Percentiles rank a stretch among this genome's conserved stretches.
These are phyloP conservation scores for Glossosoma conforme DNA, from an alignment of 1,140 invertebrate species.

Conservation along the genomic window DNA sequence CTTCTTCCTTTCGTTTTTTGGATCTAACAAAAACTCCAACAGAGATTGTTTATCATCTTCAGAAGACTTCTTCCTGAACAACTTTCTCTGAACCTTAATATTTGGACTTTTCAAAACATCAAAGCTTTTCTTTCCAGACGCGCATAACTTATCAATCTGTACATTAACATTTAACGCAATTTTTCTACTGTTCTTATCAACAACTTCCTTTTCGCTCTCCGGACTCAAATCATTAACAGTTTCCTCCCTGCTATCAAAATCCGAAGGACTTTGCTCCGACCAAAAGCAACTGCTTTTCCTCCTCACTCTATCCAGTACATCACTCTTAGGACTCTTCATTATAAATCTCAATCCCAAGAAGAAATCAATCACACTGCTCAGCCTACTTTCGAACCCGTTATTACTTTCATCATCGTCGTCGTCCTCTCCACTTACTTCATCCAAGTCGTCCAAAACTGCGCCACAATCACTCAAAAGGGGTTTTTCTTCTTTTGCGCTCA, in stretches of 20 bases:
- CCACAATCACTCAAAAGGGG: conserved; percentile 26
- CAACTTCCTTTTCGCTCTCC: conserved; percentile 37
- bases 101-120: conserved; percentile 16
- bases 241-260: conserved; percentile 36
- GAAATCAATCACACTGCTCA: conserved; percentile 47
- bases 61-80: conserved; percentile 24
- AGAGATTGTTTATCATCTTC: conserved; percentile 25
- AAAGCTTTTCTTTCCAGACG: conserved; percentile 6
- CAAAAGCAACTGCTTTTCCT: conserved; percentile 44
- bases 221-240: conserved; percentile 33
- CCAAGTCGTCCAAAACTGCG: neutral
- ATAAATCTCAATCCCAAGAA: conserved; percentile 39
- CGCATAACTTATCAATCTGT: conserved; percentile 15
- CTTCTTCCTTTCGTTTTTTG: conserved; percentile 15
- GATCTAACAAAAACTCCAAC: conserved; percentile 24
- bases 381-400: conserved; percentile 38
- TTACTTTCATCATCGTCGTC: conserved; percentile 40
- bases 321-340: conserved; percentile 45
- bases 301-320: conserved; percentile 37
- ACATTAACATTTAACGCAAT: conserved; percentile 21
- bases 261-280: conserved; percentile 40
- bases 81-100: conserved; percentile 24
- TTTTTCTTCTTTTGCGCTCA: conserved; percentile 36
- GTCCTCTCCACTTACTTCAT: neutral
- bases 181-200: conserved; percentile 34